These are phyloP conservation scores for Hystrix cristata DNA, from an alignment of 2,113 vertebrate species.

Conservation along the genomic window DNA sequence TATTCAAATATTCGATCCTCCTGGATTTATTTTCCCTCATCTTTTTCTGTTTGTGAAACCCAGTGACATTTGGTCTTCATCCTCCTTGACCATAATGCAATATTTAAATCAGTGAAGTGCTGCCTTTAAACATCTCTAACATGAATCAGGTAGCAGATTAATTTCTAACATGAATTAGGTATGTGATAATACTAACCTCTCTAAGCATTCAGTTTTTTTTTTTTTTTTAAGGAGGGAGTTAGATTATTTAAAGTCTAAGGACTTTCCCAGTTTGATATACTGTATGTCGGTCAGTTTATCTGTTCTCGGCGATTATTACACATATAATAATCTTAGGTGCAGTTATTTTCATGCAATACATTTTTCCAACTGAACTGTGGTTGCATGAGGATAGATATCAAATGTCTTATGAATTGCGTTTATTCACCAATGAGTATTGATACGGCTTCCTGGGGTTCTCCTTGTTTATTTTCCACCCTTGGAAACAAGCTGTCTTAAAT, in stretches of 20 bases:
- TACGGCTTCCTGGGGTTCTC: background rate
- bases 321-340: background rate
- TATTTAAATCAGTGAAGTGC: slow-evolving; percentile 8
- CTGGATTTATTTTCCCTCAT: background rate
- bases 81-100: background rate
- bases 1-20: slow-evolving; percentile 41
- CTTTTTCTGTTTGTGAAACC: slow-evolving; percentile 12
- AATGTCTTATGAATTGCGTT: background rate
- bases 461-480: background rate
- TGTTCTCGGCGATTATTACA: background rate
- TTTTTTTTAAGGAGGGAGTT: background rate
- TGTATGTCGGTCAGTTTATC: slow-evolving; percentile 10
- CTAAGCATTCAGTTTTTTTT: background rate
- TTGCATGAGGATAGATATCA: background rate
- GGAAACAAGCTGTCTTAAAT: background rate
- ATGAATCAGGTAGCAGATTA: background rate
- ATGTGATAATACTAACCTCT: background rate
- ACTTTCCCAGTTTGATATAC: background rate
- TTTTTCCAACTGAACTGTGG: background rate
- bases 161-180: no score
- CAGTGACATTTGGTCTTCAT: slow-evolving; percentile 11
- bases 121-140: background rate
- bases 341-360: background rate
- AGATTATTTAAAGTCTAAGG: slow-evolving; percentile 37
- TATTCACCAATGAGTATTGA: background rate